phyloP scores from a whole-genome alignment of 2,888 invertebrate species.

The Petrolisthes cinctipes region DNA sequence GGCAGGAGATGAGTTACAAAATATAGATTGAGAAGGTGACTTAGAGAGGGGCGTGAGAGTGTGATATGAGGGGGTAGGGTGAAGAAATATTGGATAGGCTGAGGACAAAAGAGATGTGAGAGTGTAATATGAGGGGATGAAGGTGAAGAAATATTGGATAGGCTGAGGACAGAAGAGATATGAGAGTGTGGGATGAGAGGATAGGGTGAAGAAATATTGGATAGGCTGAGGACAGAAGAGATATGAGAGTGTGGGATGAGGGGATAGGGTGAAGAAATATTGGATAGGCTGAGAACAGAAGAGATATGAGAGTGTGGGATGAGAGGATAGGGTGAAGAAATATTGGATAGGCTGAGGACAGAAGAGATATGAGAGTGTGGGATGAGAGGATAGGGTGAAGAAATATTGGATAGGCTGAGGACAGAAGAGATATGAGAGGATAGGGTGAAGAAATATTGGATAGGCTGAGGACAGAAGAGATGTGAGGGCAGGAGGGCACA shows the following conservation, averaged over 20 bases:
- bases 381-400: too few species aligned
- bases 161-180: too few species aligned
- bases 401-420: not conserved
- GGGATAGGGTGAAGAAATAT: not conserved
- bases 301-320: not conserved
- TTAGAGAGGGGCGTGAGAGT: not conserved
- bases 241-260: not conserved
- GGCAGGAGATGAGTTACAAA: not conserved
- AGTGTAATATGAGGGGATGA: too few species aligned
- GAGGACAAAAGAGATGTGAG: too few species aligned
- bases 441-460: not conserved
- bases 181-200: too few species aligned
- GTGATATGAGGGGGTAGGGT: not conserved
- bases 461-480: not conserved
- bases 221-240: not conserved
- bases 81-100: not conserved
- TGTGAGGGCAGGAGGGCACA: not conserved
- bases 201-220: too few species aligned
- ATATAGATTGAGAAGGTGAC: not conserved
- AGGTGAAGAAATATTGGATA: too few species aligned
- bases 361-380: not conserved
- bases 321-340: not conserved
- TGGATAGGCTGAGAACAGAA: not conserved
- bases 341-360: not conserved
- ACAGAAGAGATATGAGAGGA: not conserved